Base-by-base conservation (phyloP, 2,113 vertebrate genomes). In the Melanerpes formicivorus region DNA sequence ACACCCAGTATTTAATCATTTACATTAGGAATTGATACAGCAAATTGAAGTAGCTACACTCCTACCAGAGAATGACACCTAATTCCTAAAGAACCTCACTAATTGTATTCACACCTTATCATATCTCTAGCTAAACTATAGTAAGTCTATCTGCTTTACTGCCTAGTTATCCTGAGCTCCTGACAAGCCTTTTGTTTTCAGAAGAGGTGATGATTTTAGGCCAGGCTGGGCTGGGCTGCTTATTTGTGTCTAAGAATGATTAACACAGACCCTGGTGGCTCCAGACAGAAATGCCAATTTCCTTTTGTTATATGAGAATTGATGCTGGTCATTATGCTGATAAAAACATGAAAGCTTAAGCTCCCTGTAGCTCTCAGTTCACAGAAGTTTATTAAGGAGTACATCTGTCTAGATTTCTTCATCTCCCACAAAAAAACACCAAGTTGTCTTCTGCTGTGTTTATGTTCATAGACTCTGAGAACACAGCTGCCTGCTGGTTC, bases 281-380 rank as follows among this genome's bases (percentile, higher is more conserved):
- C 27, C 42, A 80, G 64, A 81, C 63, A 87, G 71, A 46, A 66
- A 93, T 83, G 75, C 67, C 75, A 59, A 84, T 84, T 95, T 89
- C 18, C 42, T 92, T 90, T 90, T 66, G 32, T 89, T 64, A 84
- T 71, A 82, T 44, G 40, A 88, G 55, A 90, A 60, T 27, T 73
- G 90, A 64, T 3, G 4, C 13, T 83, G 37, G 76, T 67, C 81
- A 85, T 96, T 89, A 93, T 90, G 87, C 64, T 95, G 95, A 89
- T 87, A 92, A 89, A 90, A 85, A 5, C 30, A 63, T 66, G 79
- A 94, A 90, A 87, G 48, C 64, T 67, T 74, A 71, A 63, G 25
- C 52, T 88, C 60, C 86, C 74, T 88, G 60, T 56, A 84, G 94
- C 42, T 88, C 34, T 88, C 18, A 44, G 65, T 80, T 84, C 85